Percentiles rank a stretch among this genome's conserved stretches.
Evolutionary conservation across 2,797 vertebrate genomes (phyloP).

Genomic region (Gymnothorax reevesii): DNA sequence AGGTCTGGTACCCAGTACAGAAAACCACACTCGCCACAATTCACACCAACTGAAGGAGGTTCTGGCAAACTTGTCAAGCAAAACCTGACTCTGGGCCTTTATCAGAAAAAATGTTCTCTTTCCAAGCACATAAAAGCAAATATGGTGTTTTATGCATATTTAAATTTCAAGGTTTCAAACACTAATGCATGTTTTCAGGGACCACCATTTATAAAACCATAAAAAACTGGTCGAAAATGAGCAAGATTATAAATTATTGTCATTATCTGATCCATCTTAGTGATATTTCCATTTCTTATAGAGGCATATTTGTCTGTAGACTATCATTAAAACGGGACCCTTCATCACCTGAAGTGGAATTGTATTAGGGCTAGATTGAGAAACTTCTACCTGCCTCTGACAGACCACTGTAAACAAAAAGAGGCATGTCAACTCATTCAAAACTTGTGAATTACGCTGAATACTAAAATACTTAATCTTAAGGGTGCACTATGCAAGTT

Average conservation of each 20-base stretch:
- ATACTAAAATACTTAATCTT: neutral
- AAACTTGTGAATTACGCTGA: neutral
- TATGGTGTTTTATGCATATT: neutral
- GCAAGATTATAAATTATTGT: neutral
- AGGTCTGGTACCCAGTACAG: neutral
- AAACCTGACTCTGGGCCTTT: neutral
- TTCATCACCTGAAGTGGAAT: neutral
- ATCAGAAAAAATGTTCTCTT: neutral
- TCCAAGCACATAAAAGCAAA: neutral
- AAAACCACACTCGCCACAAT: neutral
- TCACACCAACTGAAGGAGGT: neutral
- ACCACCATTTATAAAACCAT: too few relatives aligned
- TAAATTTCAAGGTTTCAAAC: too few relatives aligned
- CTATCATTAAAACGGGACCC: neutral
- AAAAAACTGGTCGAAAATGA: neutral
- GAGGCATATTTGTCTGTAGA: neutral
- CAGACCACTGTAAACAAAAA: neutral
- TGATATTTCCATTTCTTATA: neutral
- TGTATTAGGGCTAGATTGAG: neutral
- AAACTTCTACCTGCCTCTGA: neutral
- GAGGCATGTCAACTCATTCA: neutral
- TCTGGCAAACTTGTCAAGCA: neutral
- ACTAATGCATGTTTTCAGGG: too few relatives aligned
- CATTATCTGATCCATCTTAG: neutral
- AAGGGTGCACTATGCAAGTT: too few relatives aligned